A percentile compares a stretch with the other conserved stretches of the same genome.
These are phyloP conservation scores for Rhodeus uyekii DNA, from an alignment of 2,797 vertebrate species.

Conservation along the genomic window DNA sequence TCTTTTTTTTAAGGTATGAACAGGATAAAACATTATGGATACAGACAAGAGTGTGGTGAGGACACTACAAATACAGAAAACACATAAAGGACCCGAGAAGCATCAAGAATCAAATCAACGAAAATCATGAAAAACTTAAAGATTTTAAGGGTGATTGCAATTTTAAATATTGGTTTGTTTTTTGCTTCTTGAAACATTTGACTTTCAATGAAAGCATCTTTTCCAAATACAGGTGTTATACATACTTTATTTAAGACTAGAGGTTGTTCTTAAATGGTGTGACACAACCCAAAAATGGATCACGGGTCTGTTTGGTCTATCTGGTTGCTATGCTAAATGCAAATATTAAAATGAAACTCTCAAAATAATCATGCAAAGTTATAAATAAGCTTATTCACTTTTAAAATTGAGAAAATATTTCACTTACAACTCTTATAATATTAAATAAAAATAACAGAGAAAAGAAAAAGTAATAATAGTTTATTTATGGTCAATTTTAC, in stretches of 20 bases:
- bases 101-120: not conserved
- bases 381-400: not conserved
- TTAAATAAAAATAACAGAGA: not conserved
- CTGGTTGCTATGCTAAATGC: not conserved
- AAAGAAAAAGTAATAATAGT: not conserved
- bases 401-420: too few species aligned
- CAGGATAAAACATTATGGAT: not conserved
- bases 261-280: not conserved
- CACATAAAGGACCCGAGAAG: not conserved
- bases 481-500: not conserved
- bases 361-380: not conserved
- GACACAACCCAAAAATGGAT: not conserved
- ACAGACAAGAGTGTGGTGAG: not conserved
- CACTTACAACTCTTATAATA: too few species aligned
- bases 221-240: not conserved
- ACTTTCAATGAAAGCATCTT: not conserved
- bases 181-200: not conserved
- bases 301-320: not conserved
- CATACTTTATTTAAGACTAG: not conserved
- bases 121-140: not conserved
- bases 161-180: too few species aligned
- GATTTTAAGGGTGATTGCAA: not conserved
- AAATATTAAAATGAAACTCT: not conserved
- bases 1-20: not conserved
- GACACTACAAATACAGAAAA: not conserved